Base-by-base conservation (phyloP, 2,797 vertebrate species). In the Lacerta viridis region DNA sequence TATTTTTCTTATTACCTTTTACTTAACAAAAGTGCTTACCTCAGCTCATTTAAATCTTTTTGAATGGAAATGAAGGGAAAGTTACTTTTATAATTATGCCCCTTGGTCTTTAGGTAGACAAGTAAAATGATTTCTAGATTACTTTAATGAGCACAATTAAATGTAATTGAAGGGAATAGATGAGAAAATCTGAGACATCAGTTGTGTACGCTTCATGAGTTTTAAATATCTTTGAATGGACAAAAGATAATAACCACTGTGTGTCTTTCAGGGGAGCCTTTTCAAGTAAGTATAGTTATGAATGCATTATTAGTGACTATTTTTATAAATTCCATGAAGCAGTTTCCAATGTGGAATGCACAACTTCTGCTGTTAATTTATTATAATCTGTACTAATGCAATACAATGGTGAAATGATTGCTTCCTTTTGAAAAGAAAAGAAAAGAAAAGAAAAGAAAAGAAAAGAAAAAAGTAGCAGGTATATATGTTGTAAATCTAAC, bases 141-240 rank as follows among this genome's bases (percentile, higher is more conserved):
- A 92, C 39, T 93, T 92, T 91, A 94, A 94, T 72, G 59, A 91
- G 29, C 20, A 88, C 88, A 93, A 87, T 10, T 87, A 84, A 39
- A 61, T 74, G 0, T 86, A 93, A 88, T 0, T 39, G 50, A 89
- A 90, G 23, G 41, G 83, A 93, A 81, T 75, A 88, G 27, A 88
- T 5, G 4, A 7, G 23, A 39, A 80, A 68, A 50, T 68, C 11
- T 91, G 46, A 86, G 87, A 61, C 72, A 1, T 13, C 75, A 89
- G 1, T 80, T 90, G 7, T 72, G 11, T 59, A 13, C 79, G 43
- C 33, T 92, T 82, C 46, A 68, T 78, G 75, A 7, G 29, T 87
- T 92, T 88, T 80, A 72, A 0, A 78, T 90, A 0, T 86, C 15
- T 90, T 41, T 84, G 15, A 92, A 76, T 83, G 55, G 50, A 86